Percentiles rank a stretch among this genome's conserved stretches.
Conservation (phyloP, 2,797 vertebrate species). For the Petrocephalus sullivani region DNA sequence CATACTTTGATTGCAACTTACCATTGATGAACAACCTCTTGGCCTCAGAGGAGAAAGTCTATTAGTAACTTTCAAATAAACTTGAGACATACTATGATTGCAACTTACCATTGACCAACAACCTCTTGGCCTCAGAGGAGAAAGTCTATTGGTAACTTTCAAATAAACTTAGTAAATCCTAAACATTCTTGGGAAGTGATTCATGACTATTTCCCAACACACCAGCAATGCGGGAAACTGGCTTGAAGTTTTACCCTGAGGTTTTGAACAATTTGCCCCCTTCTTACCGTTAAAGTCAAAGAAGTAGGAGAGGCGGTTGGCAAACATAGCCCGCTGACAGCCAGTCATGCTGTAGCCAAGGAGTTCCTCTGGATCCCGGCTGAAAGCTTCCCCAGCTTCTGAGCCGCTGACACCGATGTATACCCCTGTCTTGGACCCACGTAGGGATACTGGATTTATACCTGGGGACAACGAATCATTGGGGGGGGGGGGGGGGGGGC, state of each 20-base stretch:
- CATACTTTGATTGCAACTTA: not conserved
- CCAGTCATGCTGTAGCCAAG: conserved; percentile 96
- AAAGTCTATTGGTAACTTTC: not conserved
- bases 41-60: not conserved
- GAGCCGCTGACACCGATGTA: conserved; percentile 90
- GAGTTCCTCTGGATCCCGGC: conserved; percentile 84
- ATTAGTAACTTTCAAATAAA: too few species aligned
- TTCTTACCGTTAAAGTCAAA: conserved; percentile 81
- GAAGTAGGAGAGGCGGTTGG: conserved; percentile 92
- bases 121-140: not conserved
- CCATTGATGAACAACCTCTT: not conserved
- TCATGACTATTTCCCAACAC: not conserved
- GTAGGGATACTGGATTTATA: conserved; percentile 72
- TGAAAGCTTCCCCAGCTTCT: conserved; percentile 84
- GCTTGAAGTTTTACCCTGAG: not conserved
- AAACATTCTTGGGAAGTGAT: not conserved
- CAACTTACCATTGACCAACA: not conserved
- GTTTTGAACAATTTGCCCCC: not conserved
- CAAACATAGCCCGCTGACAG: conserved; percentile 93
- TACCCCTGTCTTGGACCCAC: conserved; percentile 82
- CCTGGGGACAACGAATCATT: conserved; percentile 55
- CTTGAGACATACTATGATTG: not conserved
- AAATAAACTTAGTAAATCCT: not conserved
- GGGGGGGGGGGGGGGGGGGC: not conserved
- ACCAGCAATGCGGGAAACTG: not conserved